A percentile compares a stretch with the other conserved stretches of the same genome.
phyloP scores from a whole-genome alignment of 2,113 vertebrate genomes.

The Monopterus albus region DNA sequence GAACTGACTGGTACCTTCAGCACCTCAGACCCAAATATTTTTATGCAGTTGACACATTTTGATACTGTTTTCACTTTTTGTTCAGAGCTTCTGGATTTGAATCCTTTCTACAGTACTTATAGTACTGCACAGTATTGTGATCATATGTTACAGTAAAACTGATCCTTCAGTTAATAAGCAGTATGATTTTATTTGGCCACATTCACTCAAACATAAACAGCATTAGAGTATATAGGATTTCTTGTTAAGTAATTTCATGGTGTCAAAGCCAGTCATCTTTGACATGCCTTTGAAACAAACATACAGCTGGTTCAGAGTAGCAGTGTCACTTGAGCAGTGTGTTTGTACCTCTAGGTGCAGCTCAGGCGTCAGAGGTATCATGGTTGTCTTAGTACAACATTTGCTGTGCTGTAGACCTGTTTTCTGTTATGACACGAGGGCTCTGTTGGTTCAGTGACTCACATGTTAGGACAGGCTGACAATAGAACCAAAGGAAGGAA shows the following conservation, averaged over 20 bases:
- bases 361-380: constrained; percentile 9
- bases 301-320: constrained; percentile 35
- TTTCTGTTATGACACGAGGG: constrained; percentile 45
- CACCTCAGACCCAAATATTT: too few species aligned
- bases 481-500: constrained; percentile 34
- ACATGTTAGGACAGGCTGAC: constrained; percentile 34
- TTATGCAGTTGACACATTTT: too few species aligned
- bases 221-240: not conserved
- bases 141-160: too few species aligned
- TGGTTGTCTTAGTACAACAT: constrained; percentile 21
- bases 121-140: too few species aligned
- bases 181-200: too few species aligned
- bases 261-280: constrained; percentile 14
- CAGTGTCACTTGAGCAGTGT: constrained; percentile 29
- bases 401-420: constrained; percentile 1
- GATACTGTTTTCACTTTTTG: too few species aligned
- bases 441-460: constrained; percentile 58
- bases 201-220: constrained; percentile 1
- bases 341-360: constrained; percentile 30
- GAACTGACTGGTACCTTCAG: too few species aligned
- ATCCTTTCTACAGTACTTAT: too few species aligned
- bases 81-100: too few species aligned
- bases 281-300: constrained; percentile 1
- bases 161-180: too few species aligned
- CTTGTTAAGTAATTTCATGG: constrained; percentile 5